Evolutionary conservation across 2,888 invertebrate species (phyloP).

Genomic region (Exocentrus adspersus): DNA sequence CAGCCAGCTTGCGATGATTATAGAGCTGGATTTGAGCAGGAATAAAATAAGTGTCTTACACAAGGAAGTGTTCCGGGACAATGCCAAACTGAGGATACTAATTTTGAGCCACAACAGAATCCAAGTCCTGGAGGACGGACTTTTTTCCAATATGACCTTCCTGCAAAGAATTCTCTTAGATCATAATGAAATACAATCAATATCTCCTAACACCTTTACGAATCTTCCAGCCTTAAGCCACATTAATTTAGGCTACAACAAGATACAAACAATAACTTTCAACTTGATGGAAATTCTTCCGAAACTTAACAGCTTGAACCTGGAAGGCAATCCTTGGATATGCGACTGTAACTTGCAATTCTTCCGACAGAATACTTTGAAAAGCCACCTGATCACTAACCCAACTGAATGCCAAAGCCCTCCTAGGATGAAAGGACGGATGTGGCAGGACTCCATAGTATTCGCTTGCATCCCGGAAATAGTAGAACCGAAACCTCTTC

Average conservation of each 20-base stretch:
- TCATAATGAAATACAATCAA: conserved; percentile 76
- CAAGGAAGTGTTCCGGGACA: conserved; percentile 76
- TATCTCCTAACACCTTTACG: conserved; percentile 71
- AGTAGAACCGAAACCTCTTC: conserved; percentile 70
- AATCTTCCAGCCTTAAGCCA: conserved; percentile 70
- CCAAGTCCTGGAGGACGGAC: conserved; percentile 74
- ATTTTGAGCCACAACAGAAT: conserved; percentile 80
- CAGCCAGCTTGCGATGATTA: conserved; percentile 78
- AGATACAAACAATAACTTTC: conserved; percentile 71
- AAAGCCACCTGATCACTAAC: conserved; percentile 77
- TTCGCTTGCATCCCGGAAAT: conserved; percentile 88
- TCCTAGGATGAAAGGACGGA: conserved; percentile 71
- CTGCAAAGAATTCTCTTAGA: conserved; percentile 82
- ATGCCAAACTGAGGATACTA: conserved; percentile 76
- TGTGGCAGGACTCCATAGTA: conserved; percentile 80
- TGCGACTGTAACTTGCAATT: conserved; percentile 86
- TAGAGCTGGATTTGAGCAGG: conserved; percentile 83
- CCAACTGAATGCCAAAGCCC: conserved; percentile 82
- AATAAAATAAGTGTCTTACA: conserved; percentile 76
- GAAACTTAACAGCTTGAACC: conserved; percentile 76
- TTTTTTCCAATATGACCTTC: conserved; percentile 79
- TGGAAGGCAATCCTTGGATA: conserved; percentile 87
- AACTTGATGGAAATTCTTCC: conserved; percentile 74
- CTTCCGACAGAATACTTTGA: conserved; percentile 81
- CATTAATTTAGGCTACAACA: conserved; percentile 79